These are phyloP conservation scores for Nyctalus aviator DNA, from an alignment of 2,797 vertebrate species.

Conservation along the genomic window DNA sequence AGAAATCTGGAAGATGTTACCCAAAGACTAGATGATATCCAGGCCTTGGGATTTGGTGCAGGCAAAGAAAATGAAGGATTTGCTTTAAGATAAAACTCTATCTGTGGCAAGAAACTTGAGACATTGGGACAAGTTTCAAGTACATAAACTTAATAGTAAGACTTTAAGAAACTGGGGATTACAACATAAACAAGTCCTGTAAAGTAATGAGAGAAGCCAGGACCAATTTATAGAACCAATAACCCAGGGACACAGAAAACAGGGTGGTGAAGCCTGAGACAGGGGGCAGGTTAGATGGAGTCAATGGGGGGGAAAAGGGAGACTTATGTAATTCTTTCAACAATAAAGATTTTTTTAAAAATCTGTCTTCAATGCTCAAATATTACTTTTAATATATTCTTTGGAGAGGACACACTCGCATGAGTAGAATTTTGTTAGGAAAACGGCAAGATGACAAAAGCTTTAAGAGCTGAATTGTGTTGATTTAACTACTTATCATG, in stretches of 20 bases:
- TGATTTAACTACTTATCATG: not conserved
- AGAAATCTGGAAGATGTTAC: constrained; percentile 91
- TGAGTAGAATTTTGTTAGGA: not conserved
- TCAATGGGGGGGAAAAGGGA: no score
- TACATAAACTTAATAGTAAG: constrained; percentile 76
- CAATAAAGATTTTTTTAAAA: not conserved
- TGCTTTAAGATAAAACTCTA: constrained; percentile 83
- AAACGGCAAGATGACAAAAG: constrained; percentile 30
- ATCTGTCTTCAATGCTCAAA: constrained; percentile 25
- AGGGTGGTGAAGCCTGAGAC: no score
- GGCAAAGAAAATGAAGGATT: constrained; percentile 86
- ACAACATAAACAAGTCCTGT: constrained; percentile 39
- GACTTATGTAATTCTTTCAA: no score
- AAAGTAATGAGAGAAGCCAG: constrained; percentile 48
- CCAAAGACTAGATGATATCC: constrained; percentile 88
- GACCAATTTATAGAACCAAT: constrained; percentile 46
- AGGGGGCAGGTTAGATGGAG: no score
- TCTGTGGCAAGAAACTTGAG: constrained; percentile 85
- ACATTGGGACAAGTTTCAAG: constrained; percentile 79
- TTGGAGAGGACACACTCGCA: not conserved
- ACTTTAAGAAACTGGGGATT: constrained; percentile 76
- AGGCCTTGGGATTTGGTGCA: constrained; percentile 83
- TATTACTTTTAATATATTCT: constrained; percentile 43
- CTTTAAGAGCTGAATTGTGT: constrained; percentile 41
- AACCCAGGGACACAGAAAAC: no score